A percentile compares a stretch with the other conserved stretches of the same genome.
These are phyloP conservation scores for Calycopis cecrops DNA, from an alignment of 1,140 invertebrate genomes.

Conservation along the genomic window DNA sequence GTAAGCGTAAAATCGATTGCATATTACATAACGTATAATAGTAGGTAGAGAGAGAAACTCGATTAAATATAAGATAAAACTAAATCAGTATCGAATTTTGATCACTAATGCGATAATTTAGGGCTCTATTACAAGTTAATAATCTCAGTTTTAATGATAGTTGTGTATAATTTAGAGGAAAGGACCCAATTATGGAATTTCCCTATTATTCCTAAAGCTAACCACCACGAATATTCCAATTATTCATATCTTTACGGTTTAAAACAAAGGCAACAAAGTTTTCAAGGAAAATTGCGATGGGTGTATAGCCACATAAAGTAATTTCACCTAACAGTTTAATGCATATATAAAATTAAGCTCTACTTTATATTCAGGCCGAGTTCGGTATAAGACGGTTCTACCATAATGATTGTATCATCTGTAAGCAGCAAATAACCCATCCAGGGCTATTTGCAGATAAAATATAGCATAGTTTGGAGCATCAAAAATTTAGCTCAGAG, in stretches of 20 bases:
- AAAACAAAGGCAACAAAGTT: slow-evolving; percentile 11
- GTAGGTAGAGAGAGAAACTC: too few relatives aligned
- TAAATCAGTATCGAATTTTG: too few relatives aligned
- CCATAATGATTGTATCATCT: slow-evolving; percentile 48
- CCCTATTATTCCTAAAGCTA: too few relatives aligned
- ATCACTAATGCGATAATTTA: too few relatives aligned
- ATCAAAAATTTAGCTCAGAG: too few relatives aligned
- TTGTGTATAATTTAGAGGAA: too few relatives aligned
- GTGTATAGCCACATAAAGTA: slow-evolving; percentile 31
- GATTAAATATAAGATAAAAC: too few relatives aligned
- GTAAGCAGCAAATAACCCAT: slow-evolving; percentile 29
- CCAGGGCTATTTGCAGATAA: slow-evolving; percentile 12
- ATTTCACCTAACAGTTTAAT: slow-evolving; percentile 41
- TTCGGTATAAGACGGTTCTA: slow-evolving; percentile 43
- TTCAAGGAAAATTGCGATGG: slow-evolving; percentile 14
- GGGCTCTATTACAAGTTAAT: too few relatives aligned
- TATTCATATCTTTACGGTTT: neutral
- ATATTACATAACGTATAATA: neutral
- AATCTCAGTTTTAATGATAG: too few relatives aligned
- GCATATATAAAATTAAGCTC: slow-evolving; percentile 39
- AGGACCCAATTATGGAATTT: too few relatives aligned
- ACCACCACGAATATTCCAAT: too few relatives aligned
- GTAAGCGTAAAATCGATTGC: neutral
- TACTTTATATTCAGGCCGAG: slow-evolving; percentile 45
- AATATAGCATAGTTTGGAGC: neutral